Evolutionary conservation across 2,888 invertebrate species (phyloP), one percentile per base, ranked within the genome.

Genomic region (Mesochorus sp.): DNA sequence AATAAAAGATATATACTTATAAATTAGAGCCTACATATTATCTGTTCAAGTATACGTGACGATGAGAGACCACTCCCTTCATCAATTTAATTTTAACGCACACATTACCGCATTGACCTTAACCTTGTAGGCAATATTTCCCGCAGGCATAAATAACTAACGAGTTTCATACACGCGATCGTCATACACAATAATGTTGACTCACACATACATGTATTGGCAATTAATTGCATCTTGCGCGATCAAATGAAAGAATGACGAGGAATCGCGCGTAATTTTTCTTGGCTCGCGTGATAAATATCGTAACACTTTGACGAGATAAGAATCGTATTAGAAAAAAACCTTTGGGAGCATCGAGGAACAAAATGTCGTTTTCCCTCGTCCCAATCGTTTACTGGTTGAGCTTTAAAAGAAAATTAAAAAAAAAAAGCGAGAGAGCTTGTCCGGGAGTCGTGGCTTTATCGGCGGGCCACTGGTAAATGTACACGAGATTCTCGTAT

Each of bases 111-210:
- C 10, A 37, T 61, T 26, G 72, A 72, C 76, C 76, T 72, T 61
- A 55, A 72, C 76, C 76, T 66, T 53, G 53, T n/a, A n/a, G 12
- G 51, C 12, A 28, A 53, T 21, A 19, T 72, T 72, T 34, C 67
- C 26, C 5, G 21, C 19, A 31, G 47, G 12, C 17, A 47, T 1
- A 47, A 8, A 24, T 3, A 47, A 2, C 10, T 62, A 53, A 77
- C 66, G 61, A 72, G 59, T 47, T 6, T 34, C 19, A 28, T 67
- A 24, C 71, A 76, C 72, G 61, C 72, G 66, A 72, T 76, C 57
- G 31, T 19, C 42, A 3, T 53, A 61, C 51, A 39, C 55, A 53
- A 76, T 53, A 66, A 59, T 67, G 53, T 67, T 57, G 59, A 66
- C 37, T 67, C 47, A 55, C 24, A 26, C 57, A 51, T 66, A 14